Evolutionary conservation across 2,888 invertebrate species (phyloP).

Genomic region (Tolmerus cingulatus): DNA sequence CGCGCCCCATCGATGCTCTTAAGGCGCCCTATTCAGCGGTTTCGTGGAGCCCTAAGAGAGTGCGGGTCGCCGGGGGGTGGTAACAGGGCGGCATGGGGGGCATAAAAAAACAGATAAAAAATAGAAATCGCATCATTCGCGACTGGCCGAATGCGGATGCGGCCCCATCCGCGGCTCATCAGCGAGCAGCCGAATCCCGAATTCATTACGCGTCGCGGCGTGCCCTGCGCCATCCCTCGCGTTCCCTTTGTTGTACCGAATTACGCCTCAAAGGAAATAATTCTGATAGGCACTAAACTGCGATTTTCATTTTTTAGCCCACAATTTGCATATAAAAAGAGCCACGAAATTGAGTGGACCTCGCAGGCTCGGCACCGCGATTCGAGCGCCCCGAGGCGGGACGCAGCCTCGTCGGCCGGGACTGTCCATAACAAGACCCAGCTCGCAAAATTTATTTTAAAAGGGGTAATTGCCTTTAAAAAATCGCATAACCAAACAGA

Average conservation of each 20-base stretch:
- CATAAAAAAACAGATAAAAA: not conserved
- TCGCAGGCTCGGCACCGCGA: constrained; percentile 22
- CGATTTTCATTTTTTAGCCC: constrained; percentile 39
- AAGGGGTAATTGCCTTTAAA: constrained; percentile 48
- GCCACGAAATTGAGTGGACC: constrained; percentile 34
- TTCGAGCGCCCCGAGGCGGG: not conserved
- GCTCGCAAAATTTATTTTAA: constrained; percentile 40
- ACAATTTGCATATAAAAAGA: constrained; percentile 43
- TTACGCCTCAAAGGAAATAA: constrained; percentile 30
- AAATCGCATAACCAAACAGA: constrained; percentile 49
- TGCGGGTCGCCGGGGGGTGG: not conserved
- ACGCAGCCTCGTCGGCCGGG: constrained; percentile 23
- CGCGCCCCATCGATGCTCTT: not conserved
- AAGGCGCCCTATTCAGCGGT: not conserved
- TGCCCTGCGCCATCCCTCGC: not conserved
- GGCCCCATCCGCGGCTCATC: not conserved
- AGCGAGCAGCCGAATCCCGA: not conserved
- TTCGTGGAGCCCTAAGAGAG: not conserved
- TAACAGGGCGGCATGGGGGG: not conserved
- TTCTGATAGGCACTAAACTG: constrained; percentile 20
- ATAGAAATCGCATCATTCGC: not conserved
- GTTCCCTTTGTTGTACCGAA: constrained; percentile 22
- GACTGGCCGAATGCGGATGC: not conserved
- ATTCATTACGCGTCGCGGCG: not conserved
- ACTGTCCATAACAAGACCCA: constrained; percentile 44